These are phyloP conservation scores for Macheiramphus alcinus DNA, from an alignment of 2,113 vertebrate genomes.

Conservation along the genomic window DNA sequence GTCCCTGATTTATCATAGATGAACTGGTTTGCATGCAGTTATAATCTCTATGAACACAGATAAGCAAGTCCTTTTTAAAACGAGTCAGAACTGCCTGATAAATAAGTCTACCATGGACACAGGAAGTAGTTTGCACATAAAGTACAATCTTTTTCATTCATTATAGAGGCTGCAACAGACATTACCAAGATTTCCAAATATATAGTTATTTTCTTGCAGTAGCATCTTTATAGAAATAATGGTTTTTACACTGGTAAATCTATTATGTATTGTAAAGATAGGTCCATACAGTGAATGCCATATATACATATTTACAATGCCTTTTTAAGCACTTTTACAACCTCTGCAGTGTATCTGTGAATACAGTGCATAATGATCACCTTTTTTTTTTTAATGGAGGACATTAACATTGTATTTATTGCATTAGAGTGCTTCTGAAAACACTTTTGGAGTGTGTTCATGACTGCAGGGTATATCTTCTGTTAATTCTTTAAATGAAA, in stretches of 20 bases:
- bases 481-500: conserved; percentile 3
- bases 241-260: background rate
- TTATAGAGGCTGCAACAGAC: background rate
- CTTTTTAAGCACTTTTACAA: background rate
- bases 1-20: background rate
- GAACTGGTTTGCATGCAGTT: background rate
- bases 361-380: background rate
- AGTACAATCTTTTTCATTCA: background rate
- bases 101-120: background rate
- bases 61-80: background rate
- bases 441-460: background rate
- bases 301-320: background rate
- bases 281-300: background rate
- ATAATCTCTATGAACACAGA: background rate
- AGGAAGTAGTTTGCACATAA: background rate
- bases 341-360: background rate
- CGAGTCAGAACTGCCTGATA: background rate
- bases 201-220: background rate
- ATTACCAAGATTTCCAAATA: background rate
- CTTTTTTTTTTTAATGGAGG: background rate
- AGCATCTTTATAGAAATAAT: background rate
- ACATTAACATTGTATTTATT: background rate
- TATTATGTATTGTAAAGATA: background rate
- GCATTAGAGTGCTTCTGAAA: background rate
- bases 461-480: background rate